phyloP scores from a whole-genome alignment of 1,140 invertebrate species.

The Orchesella cincta region DNA sequence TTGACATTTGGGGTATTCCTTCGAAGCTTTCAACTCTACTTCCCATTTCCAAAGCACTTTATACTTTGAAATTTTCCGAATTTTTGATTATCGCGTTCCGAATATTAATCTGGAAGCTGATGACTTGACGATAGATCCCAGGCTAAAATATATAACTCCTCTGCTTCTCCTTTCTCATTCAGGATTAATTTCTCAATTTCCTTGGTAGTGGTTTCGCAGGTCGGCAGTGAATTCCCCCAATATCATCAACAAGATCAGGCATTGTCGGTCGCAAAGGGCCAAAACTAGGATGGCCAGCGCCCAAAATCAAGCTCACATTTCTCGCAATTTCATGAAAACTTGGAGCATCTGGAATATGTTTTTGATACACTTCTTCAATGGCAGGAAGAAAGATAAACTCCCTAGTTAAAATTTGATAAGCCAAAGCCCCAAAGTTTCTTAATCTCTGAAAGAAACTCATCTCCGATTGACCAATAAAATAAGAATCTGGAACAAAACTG shows the following conservation, averaged over 20 bases:
- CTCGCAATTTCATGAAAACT: slow-evolving; percentile 41
- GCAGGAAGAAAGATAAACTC: not conserved
- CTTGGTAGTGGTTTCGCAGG: slow-evolving; percentile 41
- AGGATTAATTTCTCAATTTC: not conserved
- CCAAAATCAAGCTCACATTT: slow-evolving; percentile 49
- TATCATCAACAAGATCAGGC: slow-evolving; percentile 41
- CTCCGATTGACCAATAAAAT: not conserved
- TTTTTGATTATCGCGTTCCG: not conserved
- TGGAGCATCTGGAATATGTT: slow-evolving; percentile 33
- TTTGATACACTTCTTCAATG: not conserved
- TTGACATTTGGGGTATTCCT: slow-evolving; percentile 70
- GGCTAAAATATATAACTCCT: slow-evolving; percentile 9
- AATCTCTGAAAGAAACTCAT: not conserved
- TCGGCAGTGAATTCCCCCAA: slow-evolving; percentile 48
- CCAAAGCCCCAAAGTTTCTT: not conserved
- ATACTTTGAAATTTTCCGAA: not conserved
- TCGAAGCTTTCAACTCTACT: slow-evolving; percentile 45
- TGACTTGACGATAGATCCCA: slow-evolving; percentile 28
- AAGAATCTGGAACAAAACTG: not conserved
- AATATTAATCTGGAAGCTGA: slow-evolving; percentile 11
- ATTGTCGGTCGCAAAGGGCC: slow-evolving; percentile 24
- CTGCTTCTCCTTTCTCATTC: not conserved
- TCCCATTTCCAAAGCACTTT: slow-evolving; percentile 61
- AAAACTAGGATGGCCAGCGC: slow-evolving; percentile 38
- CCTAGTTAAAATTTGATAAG: not conserved